phyloP scores from a whole-genome alignment of 2,113 vertebrate genomes.

The Prinia subflava region DNA sequence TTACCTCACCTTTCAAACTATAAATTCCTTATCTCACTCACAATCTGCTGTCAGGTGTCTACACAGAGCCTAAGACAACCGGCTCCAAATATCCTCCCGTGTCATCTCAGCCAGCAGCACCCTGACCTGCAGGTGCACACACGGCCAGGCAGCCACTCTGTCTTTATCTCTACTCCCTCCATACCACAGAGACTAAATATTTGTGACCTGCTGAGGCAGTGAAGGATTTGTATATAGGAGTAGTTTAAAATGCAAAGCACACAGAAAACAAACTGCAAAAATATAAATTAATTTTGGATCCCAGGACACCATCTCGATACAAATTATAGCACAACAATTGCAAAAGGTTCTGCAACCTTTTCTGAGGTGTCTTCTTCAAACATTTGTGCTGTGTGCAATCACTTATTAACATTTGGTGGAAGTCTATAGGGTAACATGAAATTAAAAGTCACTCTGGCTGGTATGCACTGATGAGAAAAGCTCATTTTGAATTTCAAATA shows the following conservation, averaged over 20 bases:
- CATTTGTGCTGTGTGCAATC: background rate
- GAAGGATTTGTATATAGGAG: background rate
- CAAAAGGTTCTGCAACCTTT: background rate
- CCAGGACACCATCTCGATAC: background rate
- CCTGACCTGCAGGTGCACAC: background rate
- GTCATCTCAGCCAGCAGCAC: background rate
- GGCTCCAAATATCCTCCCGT: background rate
- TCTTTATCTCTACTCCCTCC: background rate
- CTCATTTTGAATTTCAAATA: slow-evolving; percentile 16
- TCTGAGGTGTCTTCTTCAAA: background rate
- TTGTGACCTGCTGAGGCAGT: background rate
- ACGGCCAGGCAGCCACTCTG: background rate
- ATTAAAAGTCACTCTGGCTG: slow-evolving; percentile 1
- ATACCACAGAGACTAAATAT: rapidly evolving
- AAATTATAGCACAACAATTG: background rate
- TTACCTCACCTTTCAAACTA: background rate
- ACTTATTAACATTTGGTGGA: background rate
- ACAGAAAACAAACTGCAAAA: background rate
- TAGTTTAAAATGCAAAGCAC: background rate
- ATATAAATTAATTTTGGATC: background rate
- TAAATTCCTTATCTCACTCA: background rate
- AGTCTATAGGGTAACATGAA: slow-evolving; percentile 1
- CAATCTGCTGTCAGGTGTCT: background rate
- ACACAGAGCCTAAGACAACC: background rate
- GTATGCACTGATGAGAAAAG: background rate